Evolutionary conservation across 2,113 vertebrate species (phyloP).

Genomic region (Ceuthmochares aereus): DNA sequence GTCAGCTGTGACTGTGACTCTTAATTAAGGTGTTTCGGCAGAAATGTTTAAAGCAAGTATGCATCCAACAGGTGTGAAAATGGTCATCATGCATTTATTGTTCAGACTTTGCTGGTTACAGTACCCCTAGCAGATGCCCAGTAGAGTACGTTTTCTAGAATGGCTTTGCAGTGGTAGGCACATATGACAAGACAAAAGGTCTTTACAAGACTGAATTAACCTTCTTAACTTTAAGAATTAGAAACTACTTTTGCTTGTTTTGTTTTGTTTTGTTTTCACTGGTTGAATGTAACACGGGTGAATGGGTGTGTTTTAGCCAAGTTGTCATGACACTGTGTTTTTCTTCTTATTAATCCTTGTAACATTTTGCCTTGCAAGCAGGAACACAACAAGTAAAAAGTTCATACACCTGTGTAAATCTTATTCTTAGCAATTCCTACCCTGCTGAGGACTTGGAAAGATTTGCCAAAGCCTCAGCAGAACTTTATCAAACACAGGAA

Average conservation of each 20-base stretch:
- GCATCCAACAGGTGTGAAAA: not conserved
- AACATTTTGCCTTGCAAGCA: conserved; percentile 1
- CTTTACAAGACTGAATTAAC: not conserved
- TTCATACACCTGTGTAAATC: conserved; percentile 21
- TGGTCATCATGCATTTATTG: not conserved
- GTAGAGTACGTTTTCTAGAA: not conserved
- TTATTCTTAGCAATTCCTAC: not conserved
- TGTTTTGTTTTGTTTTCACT: not conserved
- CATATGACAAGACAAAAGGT: not conserved
- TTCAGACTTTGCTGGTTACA: not conserved
- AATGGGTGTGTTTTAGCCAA: not conserved
- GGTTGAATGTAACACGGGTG: rapidly evolving
- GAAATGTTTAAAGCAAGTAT: not conserved
- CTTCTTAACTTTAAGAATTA: conserved; percentile 18
- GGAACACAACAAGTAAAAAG: not conserved
- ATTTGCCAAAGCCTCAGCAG: not conserved
- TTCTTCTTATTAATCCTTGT: not conserved
- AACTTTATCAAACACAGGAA: not conserved
- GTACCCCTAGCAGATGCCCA: not conserved
- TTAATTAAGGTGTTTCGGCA: not conserved
- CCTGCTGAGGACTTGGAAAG: not conserved
- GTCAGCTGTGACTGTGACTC: not conserved
- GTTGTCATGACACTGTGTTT: not conserved
- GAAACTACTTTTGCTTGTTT: not conserved
- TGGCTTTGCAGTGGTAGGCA: not conserved